Evolutionary conservation across 2,888 invertebrate species (phyloP).

Genomic region (Pyrochroa serraticornis): DNA sequence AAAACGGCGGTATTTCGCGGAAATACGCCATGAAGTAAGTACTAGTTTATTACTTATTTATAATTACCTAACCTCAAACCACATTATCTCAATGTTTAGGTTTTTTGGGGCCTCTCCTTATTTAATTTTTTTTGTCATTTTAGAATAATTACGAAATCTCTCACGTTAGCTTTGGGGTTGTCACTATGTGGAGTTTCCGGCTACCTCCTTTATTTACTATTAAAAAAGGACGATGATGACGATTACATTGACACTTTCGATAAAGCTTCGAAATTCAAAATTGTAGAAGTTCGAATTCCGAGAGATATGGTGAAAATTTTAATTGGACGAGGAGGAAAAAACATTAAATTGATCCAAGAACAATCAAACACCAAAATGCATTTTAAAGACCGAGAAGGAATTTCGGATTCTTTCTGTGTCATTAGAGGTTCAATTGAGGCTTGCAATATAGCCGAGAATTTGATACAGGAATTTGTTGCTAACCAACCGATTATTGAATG

Average conservation of each 20-base stretch:
- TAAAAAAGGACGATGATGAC: conserved; percentile 68
- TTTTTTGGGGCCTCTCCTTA: too few relatives aligned
- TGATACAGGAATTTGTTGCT: conserved; percentile 70
- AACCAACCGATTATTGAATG: conserved; percentile 72
- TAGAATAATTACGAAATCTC: conserved; percentile 46
- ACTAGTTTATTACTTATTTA: not conserved
- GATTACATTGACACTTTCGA: conserved; percentile 48
- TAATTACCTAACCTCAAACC: conserved; percentile 3
- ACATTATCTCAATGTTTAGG: not conserved
- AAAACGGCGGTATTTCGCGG: too few relatives aligned
- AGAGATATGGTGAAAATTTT: conserved; percentile 69
- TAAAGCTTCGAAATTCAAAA: conserved; percentile 55
- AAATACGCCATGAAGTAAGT: conserved; percentile 12
- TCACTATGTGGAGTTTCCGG: conserved; percentile 73
- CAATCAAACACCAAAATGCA: conserved; percentile 70
- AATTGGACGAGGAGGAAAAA: conserved; percentile 78
- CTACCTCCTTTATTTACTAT: conserved; percentile 71
- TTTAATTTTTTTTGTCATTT: conserved; percentile 26
- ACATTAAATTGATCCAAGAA: conserved; percentile 76
- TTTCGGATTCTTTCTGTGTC: conserved; percentile 67
- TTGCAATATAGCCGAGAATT: conserved; percentile 73
- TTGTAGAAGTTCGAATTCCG: conserved; percentile 66
- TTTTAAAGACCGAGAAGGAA: conserved; percentile 64
- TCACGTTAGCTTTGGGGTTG: conserved; percentile 66
- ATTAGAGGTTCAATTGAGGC: conserved; percentile 73